Conservation (phyloP, 2,888 invertebrate genomes). For the Chaitophorus viminalis region DNA sequence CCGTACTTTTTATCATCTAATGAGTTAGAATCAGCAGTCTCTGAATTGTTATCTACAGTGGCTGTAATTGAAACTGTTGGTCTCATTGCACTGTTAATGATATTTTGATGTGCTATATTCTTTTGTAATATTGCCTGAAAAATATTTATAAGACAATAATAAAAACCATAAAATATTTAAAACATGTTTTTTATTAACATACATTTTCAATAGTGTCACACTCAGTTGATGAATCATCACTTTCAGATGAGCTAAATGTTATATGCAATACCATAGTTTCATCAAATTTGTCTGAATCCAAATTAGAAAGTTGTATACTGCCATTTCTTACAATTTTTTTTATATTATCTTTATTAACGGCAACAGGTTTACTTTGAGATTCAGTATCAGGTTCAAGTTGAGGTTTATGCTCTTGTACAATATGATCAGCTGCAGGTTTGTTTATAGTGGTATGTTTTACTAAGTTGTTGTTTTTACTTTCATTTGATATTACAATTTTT, state of each 20-base stretch:
- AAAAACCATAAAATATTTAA: not conserved
- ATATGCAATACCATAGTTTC: conserved; percentile 57
- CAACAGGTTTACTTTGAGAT: not conserved
- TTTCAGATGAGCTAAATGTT: conserved; percentile 58
- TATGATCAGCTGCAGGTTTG: not conserved
- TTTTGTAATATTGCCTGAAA: not conserved
- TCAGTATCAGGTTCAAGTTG: not conserved
- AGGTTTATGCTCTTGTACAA: not conserved
- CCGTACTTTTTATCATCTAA: conserved; percentile 35
- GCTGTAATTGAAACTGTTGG: not conserved
- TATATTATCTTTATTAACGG: not conserved
- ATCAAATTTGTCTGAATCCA: conserved; percentile 48
- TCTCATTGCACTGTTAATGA: not conserved
- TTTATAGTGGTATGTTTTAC: not conserved
- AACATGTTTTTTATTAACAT: not conserved
- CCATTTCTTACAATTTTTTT: conserved; percentile 53
- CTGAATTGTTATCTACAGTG: not conserved
- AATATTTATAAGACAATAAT: not conserved
- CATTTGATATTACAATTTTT: not conserved
- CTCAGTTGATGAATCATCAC: conserved; percentile 49
- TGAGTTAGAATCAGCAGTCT: not conserved
- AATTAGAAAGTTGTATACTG: conserved; percentile 52
- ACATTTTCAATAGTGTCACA: conserved; percentile 26
- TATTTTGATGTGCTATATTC: not conserved
- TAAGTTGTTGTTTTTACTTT: not conserved